Conservation (phyloP, 2,113 vertebrate genomes). For the Zootoca vivipara region DNA sequence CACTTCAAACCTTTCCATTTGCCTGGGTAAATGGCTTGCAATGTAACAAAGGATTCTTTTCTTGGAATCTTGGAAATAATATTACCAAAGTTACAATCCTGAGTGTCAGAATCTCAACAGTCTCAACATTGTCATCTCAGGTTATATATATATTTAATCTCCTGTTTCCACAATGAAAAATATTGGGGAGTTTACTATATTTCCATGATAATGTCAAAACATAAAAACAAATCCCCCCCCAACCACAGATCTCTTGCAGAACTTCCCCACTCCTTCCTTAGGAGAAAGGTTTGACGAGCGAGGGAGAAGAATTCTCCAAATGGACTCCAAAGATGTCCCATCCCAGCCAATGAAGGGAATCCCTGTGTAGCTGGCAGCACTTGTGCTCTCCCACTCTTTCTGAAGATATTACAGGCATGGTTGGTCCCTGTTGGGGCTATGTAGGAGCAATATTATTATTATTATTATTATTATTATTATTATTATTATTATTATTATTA, state of each 20-base stretch:
- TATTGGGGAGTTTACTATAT: conserved; percentile 53
- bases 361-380: not conserved
- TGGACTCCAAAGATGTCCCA: not conserved
- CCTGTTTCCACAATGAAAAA: conserved; percentile 25
- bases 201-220: conserved; percentile 43
- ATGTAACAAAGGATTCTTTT: conserved; percentile 49
- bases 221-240: too few species aligned
- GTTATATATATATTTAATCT: conserved; percentile 46
- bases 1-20: conserved; percentile 63
- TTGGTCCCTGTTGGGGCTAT: too few species aligned
- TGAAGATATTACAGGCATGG: too few species aligned
- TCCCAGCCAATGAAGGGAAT: not conserved
- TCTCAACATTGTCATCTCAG: conserved; percentile 38
- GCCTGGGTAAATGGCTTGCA: conserved; percentile 56
- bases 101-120: not conserved
- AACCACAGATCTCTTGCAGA: not conserved
- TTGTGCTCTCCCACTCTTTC: not conserved
- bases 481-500: too few species aligned
- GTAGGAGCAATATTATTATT: too few species aligned
- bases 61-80: not conserved
- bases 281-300: not conserved
- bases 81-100: not conserved
- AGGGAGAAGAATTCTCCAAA: not conserved
- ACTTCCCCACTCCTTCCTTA: too few species aligned
- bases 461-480: too few species aligned